Evolutionary conservation across 2,888 invertebrate species (phyloP), one percentile per base, ranked within the genome.

Genomic region (Chalcosyrphus nemorum): DNA sequence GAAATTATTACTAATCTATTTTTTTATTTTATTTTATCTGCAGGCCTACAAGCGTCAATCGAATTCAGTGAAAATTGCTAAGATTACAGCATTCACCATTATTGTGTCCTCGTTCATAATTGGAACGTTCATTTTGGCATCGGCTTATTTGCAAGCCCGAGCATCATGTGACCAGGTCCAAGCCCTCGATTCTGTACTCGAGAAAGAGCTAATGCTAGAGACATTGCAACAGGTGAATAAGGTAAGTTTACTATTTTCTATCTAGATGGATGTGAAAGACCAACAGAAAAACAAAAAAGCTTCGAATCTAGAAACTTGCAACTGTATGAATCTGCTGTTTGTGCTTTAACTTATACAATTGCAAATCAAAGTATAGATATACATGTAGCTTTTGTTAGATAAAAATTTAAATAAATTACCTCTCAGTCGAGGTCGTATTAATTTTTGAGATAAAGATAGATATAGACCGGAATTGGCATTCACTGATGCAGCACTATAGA

Each of bases 31-130:
- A 52, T 81, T 86, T 45, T 70, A 84, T 71, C 32, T 24, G 4
- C 24, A 97, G 97, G 97, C 97, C 61, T 97, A 97, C 92, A 94
- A 95, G 90, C 93, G 94, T 88, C 93, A 93, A 87, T 95, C 96
- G 78, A 94, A 95, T 52, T 94, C 97, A 61, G 96, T 97, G 82
- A 97, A 97, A 92, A 96, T 97, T 86, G 96, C 97, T 27, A 94
- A 95, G 91, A 96, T 97, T 89, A 95, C 95, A 15, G 97, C 96
- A 52, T 93, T 95, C 87, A 97, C 97, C 84, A 94, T 97, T 87
- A 95, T 97, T 87, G 94, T 95, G 0, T 95, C 96, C 76, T 95
- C 96, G 35, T 94, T 97, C 88, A 94, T 97, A 86, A 92, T 97
- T 88, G 97, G 97, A 86, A 93, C 95, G 81, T 97, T 96, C 91